Evolutionary conservation across 2,888 invertebrate species (phyloP).

Genomic region (Acronicta alni): DNA sequence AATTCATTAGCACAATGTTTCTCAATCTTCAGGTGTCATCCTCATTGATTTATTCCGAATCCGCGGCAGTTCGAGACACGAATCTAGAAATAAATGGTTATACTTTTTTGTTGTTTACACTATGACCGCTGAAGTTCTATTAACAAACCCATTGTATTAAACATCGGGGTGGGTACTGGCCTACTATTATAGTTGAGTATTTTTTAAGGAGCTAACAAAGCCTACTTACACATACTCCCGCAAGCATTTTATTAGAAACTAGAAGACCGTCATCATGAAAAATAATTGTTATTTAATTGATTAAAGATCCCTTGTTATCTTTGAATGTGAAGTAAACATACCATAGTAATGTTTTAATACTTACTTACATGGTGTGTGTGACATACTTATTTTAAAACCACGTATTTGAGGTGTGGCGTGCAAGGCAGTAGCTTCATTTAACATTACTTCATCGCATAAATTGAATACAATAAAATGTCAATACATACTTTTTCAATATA

Average conservation of each 20-base stretch:
- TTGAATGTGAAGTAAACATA: no score
- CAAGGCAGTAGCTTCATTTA: constrained; percentile 8
- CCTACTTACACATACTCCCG: no score
- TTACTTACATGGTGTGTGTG: background rate
- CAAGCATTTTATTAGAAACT: no score
- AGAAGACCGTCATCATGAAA: no score
- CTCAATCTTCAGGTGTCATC: constrained; percentile 72
- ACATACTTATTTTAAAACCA: background rate
- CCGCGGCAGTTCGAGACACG: constrained; percentile 8
- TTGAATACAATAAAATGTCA: constrained; percentile 8
- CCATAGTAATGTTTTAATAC: background rate
- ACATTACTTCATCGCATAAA: constrained; percentile 10
- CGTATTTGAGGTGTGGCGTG: constrained; percentile 17
- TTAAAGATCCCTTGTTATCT: no score
- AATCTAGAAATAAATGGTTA: constrained; percentile 11
- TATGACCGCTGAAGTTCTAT: background rate
- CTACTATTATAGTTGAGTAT: no score
- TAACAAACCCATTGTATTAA: background rate
- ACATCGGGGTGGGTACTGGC: no score
- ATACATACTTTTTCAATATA: background rate
- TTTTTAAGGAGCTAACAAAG: no score
- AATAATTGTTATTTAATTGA: no score
- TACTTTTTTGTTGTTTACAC: background rate
- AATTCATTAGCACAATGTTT: constrained; percentile 74
- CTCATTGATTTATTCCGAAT: constrained; percentile 36